phyloP scores from a whole-genome alignment of 2,797 vertebrate species.

The Pangasius djambal region DNA sequence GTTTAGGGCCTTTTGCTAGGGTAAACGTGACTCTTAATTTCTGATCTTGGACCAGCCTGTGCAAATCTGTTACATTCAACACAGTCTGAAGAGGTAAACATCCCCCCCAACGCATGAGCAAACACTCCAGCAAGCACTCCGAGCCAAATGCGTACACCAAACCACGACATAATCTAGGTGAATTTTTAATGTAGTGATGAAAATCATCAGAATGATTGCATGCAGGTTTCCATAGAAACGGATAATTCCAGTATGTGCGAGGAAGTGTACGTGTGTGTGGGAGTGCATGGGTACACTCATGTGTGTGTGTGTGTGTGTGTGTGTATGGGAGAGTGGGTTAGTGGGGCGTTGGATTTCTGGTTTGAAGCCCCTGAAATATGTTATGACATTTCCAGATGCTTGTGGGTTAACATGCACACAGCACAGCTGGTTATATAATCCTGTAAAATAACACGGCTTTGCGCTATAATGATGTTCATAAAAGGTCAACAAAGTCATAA shows the following conservation, averaged over 20 bases:
- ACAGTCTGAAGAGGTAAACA: slow-evolving; percentile 1
- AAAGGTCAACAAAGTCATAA: not conserved
- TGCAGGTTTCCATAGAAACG: slow-evolving; percentile 5
- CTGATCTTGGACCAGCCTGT: slow-evolving; percentile 25
- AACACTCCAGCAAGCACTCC: not conserved
- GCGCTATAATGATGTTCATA: not conserved
- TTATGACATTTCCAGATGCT: not conserved
- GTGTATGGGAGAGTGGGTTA: not conserved
- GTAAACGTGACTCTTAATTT: slow-evolving; percentile 40
- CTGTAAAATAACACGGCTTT: not conserved
- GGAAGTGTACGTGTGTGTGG: not conserved
- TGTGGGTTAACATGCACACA: not conserved
- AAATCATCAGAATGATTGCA: not conserved
- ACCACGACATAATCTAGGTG: not conserved
- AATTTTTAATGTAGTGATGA: not conserved
- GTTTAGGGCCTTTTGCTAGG: slow-evolving; percentile 34
- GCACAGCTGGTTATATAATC: not conserved
- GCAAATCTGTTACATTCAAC: slow-evolving; percentile 16
- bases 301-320: not conserved
- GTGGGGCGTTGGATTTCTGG: not conserved
- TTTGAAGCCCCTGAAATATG: not conserved
- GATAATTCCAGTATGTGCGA: not conserved
- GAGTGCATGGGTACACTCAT: not conserved
- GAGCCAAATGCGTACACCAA: not conserved
- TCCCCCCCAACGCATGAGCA: not conserved